Evolutionary conservation across 2,888 invertebrate genomes (phyloP).

Genomic region (Amorpha juglandis): DNA sequence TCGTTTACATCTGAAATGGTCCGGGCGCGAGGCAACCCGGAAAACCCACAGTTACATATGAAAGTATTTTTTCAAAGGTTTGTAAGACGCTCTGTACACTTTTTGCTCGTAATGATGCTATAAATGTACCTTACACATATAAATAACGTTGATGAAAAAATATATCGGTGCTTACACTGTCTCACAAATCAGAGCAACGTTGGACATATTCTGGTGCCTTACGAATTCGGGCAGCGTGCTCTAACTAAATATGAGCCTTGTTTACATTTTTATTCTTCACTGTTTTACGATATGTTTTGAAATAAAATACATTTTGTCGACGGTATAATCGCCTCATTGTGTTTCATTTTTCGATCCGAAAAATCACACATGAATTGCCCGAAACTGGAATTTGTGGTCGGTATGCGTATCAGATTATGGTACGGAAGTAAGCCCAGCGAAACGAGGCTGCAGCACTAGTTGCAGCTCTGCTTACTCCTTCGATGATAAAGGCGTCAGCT

Average conservation of each 20-base stretch:
- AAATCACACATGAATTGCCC: too few species aligned
- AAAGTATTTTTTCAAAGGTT: slow-evolving; percentile 65
- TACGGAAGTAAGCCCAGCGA: too few species aligned
- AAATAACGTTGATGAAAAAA: slow-evolving; percentile 70
- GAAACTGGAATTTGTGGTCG: too few species aligned
- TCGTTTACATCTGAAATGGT: slow-evolving; percentile 49
- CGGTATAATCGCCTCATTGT: too few species aligned
- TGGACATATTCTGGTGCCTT: slow-evolving; percentile 46
- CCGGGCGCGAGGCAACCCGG: slow-evolving; percentile 45
- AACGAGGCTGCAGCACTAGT: too few species aligned
- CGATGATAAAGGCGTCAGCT: too few species aligned
- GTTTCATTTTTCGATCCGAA: too few species aligned
- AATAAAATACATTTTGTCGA: too few species aligned
- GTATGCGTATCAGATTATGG: too few species aligned
- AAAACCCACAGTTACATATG: slow-evolving; percentile 60
- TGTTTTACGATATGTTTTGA: neutral
- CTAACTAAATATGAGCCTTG: neutral
- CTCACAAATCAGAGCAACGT: slow-evolving; percentile 65
- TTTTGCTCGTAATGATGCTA: slow-evolving; percentile 63
- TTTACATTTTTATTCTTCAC: neutral
- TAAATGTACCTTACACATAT: slow-evolving; percentile 68
- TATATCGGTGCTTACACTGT: slow-evolving; percentile 60
- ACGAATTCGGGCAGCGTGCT: neutral
- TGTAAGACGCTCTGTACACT: slow-evolving; percentile 60
- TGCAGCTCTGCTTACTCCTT: too few species aligned